A percentile compares a stretch with the other conserved stretches of the same genome.
These are phyloP conservation scores for Platichthys flesus DNA, from an alignment of 2,113 vertebrate species.

Conservation along the genomic window DNA sequence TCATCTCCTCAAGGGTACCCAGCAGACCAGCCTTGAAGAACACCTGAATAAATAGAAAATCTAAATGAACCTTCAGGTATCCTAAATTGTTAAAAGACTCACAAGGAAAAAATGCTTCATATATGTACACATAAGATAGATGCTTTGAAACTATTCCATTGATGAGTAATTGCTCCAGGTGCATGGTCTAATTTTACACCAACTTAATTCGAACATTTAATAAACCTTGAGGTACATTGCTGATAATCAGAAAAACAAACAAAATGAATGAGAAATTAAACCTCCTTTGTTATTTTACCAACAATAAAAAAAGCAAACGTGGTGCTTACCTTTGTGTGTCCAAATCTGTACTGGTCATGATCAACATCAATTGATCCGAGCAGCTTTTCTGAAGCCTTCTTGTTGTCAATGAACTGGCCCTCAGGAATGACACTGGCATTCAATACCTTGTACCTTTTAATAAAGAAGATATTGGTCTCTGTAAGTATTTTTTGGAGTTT, in stretches of 20 bases:
- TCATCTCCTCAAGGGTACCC: conserved; percentile 7
- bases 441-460: conserved; percentile 70
- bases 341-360: conserved; percentile 53
- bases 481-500: not conserved
- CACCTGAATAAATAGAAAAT: not conserved
- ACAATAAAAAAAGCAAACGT: not conserved
- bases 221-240: too few species aligned
- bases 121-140: not conserved
- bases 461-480: not conserved
- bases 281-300: not conserved
- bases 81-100: not conserved
- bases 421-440: conserved; percentile 60
- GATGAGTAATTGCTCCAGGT: not conserved
- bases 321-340: conserved; percentile 29
- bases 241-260: too few species aligned
- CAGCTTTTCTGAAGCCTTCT: not conserved
- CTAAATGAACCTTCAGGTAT: not conserved
- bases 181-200: not conserved
- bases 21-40: conserved; percentile 9
- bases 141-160: too few species aligned
- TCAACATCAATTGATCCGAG: conserved; percentile 13
- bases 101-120: not conserved
- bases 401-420: conserved; percentile 1
- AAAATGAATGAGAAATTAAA: not conserved
- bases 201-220: not conserved